Percentiles rank a stretch among this genome's conserved stretches.
Conservation (phyloP, 2,113 vertebrate genomes). For the Engystomops pustulosus region DNA sequence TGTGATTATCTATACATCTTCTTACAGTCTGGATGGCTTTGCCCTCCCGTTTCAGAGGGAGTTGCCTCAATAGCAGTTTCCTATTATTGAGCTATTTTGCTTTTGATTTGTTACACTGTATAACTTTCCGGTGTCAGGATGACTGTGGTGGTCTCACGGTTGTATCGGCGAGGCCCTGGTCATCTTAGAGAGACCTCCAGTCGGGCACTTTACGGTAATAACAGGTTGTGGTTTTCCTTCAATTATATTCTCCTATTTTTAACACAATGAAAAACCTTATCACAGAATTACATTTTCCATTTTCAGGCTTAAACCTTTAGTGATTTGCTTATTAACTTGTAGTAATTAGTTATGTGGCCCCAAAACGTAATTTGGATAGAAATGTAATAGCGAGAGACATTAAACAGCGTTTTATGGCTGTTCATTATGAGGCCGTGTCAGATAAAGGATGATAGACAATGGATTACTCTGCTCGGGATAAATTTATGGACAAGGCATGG, state of each 20-base stretch:
- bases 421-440: not conserved
- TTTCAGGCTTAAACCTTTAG: not conserved
- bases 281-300: not conserved
- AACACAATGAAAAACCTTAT: not conserved
- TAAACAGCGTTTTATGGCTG: not conserved
- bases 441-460: not conserved
- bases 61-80: too few species aligned
- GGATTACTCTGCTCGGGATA: not conserved
- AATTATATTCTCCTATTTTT: not conserved
- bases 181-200: too few species aligned
- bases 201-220: too few species aligned
- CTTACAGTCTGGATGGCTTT: too few species aligned
- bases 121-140: too few species aligned
- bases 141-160: too few species aligned
- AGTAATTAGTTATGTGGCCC: not conserved
- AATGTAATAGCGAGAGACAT: not conserved
- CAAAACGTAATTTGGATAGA: not conserved
- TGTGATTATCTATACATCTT: too few species aligned
- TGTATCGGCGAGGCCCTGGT: too few species aligned
- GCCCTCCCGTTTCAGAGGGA: too few species aligned
- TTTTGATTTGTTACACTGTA: too few species aligned
- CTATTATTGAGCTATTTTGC: too few species aligned
- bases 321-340: constrained; percentile 2
- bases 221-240: too few species aligned
- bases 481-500: not conserved